phyloP scores from a whole-genome alignment of 2,888 invertebrate genomes.

The Amphimallon solstitiale region DNA sequence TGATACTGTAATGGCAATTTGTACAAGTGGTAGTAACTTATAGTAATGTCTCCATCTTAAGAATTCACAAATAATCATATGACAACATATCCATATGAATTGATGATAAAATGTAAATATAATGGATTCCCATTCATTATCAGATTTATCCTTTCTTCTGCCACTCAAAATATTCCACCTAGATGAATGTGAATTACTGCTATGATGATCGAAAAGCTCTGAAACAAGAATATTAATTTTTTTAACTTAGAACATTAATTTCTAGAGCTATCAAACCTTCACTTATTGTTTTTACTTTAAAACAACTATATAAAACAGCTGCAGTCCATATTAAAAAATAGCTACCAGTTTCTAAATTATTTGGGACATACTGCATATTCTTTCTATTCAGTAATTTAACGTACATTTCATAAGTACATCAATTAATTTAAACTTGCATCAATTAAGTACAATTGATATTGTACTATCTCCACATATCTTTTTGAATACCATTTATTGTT shows the following conservation, averaged over 20 bases:
- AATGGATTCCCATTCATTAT: slow-evolving; percentile 78
- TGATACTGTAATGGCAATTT: slow-evolving; percentile 65
- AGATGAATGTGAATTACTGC: slow-evolving; percentile 66
- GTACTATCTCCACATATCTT: too few species aligned
- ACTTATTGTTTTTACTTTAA: slow-evolving; percentile 66
- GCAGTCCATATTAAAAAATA: slow-evolving; percentile 68
- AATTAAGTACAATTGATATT: too few species aligned
- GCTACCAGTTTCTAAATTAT: slow-evolving; percentile 60
- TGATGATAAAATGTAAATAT: slow-evolving; percentile 66
- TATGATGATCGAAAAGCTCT: slow-evolving; percentile 62
- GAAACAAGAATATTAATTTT: slow-evolving; percentile 4
- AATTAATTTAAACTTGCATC: too few species aligned
- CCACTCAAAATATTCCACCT: slow-evolving; percentile 69
- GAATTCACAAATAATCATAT: slow-evolving; percentile 67
- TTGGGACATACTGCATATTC: slow-evolving; percentile 12
- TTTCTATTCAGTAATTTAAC: neutral
- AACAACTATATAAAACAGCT: slow-evolving; percentile 68
- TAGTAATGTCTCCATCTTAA: slow-evolving; percentile 57
- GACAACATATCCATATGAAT: slow-evolving; percentile 68
- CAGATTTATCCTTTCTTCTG: slow-evolving; percentile 71
- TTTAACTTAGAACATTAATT: slow-evolving; percentile 21
- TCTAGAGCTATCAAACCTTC: slow-evolving; percentile 66
- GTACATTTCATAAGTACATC: too few species aligned
- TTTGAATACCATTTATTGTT: too few species aligned
- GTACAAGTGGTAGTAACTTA: slow-evolving; percentile 63